A percentile compares a stretch with the other conserved stretches of the same genome.
Conservation (phyloP, 2,113 vertebrate genomes). For the Notechis scutatus region DNA sequence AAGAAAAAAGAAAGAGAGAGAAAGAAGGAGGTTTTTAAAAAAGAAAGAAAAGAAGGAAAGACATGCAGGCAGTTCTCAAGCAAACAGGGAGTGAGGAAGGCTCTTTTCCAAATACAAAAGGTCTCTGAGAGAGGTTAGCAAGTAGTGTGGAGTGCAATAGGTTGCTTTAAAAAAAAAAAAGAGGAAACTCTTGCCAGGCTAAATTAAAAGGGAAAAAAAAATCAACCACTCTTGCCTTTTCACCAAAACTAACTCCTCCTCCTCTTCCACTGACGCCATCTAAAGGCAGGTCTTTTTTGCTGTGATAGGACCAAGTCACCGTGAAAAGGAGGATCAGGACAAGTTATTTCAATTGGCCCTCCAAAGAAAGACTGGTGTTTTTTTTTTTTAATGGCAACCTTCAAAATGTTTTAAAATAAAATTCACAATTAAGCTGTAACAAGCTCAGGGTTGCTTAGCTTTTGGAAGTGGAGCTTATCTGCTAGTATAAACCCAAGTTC, state of each 20-base stretch:
- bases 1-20: not conserved
- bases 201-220: slow-evolving; percentile 38
- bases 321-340: not conserved
- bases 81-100: slow-evolving; percentile 12
- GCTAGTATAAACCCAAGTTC: not conserved
- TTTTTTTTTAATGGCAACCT: not conserved
- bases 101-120: slow-evolving; percentile 70
- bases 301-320: not conserved
- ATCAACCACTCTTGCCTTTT: not conserved
- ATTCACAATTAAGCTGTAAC: not conserved
- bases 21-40: not conserved
- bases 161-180: slow-evolving; percentile 11
- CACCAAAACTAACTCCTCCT: not conserved
- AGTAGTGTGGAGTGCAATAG: slow-evolving; percentile 57
- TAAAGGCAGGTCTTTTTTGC: not conserved
- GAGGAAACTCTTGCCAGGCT: slow-evolving; percentile 58
- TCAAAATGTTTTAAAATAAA: not conserved
- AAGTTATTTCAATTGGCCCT: not conserved
- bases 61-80: slow-evolving; percentile 43
- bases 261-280: not conserved
- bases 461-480: not conserved
- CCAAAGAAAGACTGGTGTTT: not conserved
- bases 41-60: not conserved
- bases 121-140: slow-evolving; percentile 60
- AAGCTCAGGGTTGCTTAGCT: not conserved